Evolutionary conservation across 1,140 invertebrate species (phyloP), one percentile per base, ranked within the genome.

Genomic region (Meteorus sp.): DNA sequence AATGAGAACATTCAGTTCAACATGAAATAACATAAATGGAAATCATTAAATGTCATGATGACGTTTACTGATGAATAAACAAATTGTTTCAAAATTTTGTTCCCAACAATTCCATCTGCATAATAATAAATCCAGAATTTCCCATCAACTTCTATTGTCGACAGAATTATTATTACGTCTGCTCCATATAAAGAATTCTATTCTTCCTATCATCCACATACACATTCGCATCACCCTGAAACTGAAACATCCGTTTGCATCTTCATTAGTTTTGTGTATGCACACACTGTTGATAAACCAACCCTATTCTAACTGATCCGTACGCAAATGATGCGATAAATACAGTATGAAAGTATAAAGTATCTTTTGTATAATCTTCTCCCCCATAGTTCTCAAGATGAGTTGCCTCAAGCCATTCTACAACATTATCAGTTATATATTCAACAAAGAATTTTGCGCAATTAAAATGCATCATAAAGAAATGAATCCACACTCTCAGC

Each of bases 211-310:
- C 6, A 37, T 43, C 11, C 19, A 29, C 19, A 29, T 27, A 20
- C 48, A 31, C 15, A 15, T 17, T 37, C 48, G 53, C 33, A 31
- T 6, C 15, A 22, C 44, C 37, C 22, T 6, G 19, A 19, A 31
- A 48, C 47, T 56, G 55, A 56, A 48, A 37, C 29, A 56, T 56
- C 44, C 31, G 29, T 31, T 31, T 56, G 54, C 41, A 22, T 56
- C 55, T 56, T 56, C 55, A 56, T 56, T 56, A 56, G 43, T 39
- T 15, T 19, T 48, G 45, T 17, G 22, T 29, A 29, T 9, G 27
- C 27, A 29, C 27, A 29, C 9, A 29, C 25, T 17, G 31, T 11
- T 29, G 2, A 11, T 51, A 51, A 8, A 37, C 31, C 8, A n/a
- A n/a, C 17, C 29, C 15, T 22, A 23, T 48, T 15, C 22, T 31